Base-by-base conservation (phyloP, 92 coral and sea anemone genomes). In the Phenganax subtilis region DNA sequence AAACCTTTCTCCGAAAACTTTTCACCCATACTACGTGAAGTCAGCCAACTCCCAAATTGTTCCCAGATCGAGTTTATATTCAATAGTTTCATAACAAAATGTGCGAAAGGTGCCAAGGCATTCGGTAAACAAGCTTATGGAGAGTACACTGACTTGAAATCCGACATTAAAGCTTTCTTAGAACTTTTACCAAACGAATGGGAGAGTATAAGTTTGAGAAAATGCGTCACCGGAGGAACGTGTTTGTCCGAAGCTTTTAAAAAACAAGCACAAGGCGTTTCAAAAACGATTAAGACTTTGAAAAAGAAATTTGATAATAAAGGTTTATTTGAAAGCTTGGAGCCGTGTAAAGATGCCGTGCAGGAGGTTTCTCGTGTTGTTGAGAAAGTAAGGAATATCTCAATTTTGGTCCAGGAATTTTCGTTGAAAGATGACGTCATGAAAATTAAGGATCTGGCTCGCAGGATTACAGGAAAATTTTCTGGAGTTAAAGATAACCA, bases 111-210 rank as follows among this genome's bases (percentile, higher is more conserved):
- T 72, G 92, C 98, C 30, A 87, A 85, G 75, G 57, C 80, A 25
- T 82, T 89, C 44, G 91, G 93, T 7, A 92, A 81, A 65, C 78
- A 90, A 79, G 89, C 80, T 28, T 70, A 83, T 51, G 89, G 80
- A 52, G 91, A 91, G 59, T 92, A 92, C 84, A 65, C 59, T 74
- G 91, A 90, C 80, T 81, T 94, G 83, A 82, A 85, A 56, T 92
- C 91, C 51, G 92, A 90, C 55, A 75, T 94, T 1, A 25, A 71
- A 76, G 88, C 87, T 12, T 86, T 94, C 51, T 82, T 84, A 57
- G 86, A 72, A 74, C 91, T 94, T 94, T 86, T 94, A 2, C 98
- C 97, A 0, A 92, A 88, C 63, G 89, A 92, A 51, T 89, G 93
- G 89, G 93, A 86, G 71, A 88, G 85, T 83, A 85, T 94, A 51